These are phyloP conservation scores for Rhagium mordax DNA, from an alignment of 2,888 invertebrate genomes.

Conservation along the genomic window DNA sequence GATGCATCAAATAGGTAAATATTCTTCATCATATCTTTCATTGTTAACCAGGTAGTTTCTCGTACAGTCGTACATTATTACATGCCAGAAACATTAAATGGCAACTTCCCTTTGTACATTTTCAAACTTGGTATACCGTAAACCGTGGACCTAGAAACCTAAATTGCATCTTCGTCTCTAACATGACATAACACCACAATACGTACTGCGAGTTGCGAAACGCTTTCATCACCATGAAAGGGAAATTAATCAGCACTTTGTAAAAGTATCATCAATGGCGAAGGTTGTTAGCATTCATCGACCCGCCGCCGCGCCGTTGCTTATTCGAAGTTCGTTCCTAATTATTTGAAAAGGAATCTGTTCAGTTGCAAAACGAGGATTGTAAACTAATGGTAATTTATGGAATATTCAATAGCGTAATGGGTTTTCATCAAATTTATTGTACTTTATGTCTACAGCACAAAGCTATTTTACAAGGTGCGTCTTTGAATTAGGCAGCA, in stretches of 20 bases:
- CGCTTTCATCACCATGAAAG: slow-evolving; percentile 41
- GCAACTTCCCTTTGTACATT: no score
- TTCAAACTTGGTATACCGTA: no score
- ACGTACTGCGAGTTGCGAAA: slow-evolving; percentile 26
- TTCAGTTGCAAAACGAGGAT: not conserved
- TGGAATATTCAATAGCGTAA: not conserved
- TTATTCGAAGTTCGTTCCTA: not conserved
- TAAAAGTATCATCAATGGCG: slow-evolving; percentile 40
- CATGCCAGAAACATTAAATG: no score
- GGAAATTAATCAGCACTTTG: slow-evolving; percentile 46
- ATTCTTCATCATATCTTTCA: no score
- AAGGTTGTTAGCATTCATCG: slow-evolving; percentile 35
- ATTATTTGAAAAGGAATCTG: not conserved
- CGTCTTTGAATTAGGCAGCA: not conserved
- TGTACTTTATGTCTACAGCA: not conserved
- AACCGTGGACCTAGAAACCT: not conserved
- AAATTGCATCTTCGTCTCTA: not conserved
- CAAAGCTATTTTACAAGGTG: not conserved
- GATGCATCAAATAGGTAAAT: no score
- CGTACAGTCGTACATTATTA: no score
- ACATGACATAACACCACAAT: slow-evolving; percentile 25
- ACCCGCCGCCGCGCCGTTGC: not conserved
- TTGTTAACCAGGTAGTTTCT: no score
- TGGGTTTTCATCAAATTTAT: not conserved
- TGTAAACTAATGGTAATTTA: not conserved